Evolutionary conservation across 1,140 invertebrate species (phyloP).

Genomic region (Caenorhabditis latens): DNA sequence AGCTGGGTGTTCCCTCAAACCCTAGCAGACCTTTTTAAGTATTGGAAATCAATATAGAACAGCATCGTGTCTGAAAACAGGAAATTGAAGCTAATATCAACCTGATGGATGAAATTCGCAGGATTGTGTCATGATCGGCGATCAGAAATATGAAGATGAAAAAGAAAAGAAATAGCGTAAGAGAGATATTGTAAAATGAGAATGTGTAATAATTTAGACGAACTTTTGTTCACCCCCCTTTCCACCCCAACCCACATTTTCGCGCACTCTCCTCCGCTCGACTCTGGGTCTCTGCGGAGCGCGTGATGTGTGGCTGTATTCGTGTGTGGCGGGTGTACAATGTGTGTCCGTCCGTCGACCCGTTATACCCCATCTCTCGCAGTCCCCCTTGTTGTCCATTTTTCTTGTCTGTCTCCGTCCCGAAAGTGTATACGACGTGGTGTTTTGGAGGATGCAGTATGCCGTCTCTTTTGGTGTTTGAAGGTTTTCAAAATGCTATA

Average conservation of each 20-base stretch:
- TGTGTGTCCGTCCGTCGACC: conserved; percentile 6
- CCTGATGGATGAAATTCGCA: too few relatives aligned
- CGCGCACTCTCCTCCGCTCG: background rate
- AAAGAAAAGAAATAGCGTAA: background rate
- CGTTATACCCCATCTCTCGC: background rate
- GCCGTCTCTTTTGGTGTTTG: conserved; percentile 17
- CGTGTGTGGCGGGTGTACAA: background rate
- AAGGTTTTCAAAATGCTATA: conserved; percentile 2
- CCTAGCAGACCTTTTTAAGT: too few relatives aligned
- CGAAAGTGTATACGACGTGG: background rate
- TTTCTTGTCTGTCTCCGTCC: background rate
- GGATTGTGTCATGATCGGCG: background rate
- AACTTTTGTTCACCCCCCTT: conserved; percentile 21
- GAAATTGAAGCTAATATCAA: too few relatives aligned
- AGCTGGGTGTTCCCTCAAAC: too few relatives aligned
- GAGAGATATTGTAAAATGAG: background rate
- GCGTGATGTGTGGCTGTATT: background rate
- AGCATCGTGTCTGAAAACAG: too few relatives aligned
- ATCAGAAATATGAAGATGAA: background rate
- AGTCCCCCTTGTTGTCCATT: background rate
- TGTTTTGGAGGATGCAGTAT: conserved; percentile 35
- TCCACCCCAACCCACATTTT: conserved; percentile 4
- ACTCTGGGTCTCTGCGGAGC: background rate
- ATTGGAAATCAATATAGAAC: too few relatives aligned
- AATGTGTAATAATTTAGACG: conserved; percentile 45